Evolutionary conservation across 2,113 vertebrate genomes (phyloP).

Genomic region (Cepphus grylle): DNA sequence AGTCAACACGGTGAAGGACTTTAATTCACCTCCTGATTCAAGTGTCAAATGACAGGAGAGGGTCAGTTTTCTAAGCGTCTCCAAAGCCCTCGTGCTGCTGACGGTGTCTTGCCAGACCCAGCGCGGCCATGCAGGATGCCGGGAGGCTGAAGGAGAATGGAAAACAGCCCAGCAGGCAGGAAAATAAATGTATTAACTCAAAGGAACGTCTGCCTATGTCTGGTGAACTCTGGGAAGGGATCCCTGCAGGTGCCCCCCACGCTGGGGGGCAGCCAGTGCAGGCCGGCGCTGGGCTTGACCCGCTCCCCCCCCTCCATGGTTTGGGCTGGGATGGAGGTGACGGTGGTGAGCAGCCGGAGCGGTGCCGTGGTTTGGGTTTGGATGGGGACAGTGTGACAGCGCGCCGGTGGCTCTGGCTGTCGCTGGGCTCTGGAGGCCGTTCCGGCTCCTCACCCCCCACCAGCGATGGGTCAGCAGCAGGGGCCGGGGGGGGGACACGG

Average conservation of each 20-base stretch:
- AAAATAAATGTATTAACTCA: accelerated
- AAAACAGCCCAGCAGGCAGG: neutral
- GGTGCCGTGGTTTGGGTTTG: too few species aligned
- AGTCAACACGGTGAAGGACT: neutral
- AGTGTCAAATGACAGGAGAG: neutral
- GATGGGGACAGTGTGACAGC: neutral
- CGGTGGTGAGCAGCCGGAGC: neutral
- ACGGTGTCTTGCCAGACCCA: accelerated
- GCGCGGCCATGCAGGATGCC: neutral
- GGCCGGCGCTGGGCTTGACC: neutral
- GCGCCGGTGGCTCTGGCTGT: neutral
- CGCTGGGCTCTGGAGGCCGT: neutral
- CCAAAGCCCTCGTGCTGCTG: accelerated
- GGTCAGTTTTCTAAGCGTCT: accelerated
- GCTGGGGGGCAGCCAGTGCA: accelerated
- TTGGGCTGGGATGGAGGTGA: neutral
- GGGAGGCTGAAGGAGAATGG: neutral
- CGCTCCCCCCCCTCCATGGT: neutral
- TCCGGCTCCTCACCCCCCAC: neutral
- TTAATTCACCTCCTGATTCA: neutral
- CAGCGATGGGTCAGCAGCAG: neutral
- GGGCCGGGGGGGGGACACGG: neutral
- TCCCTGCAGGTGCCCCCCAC: neutral
- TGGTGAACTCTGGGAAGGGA: neutral
- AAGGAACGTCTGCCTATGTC: neutral